A percentile compares a stretch with the other conserved stretches of the same genome.
These are phyloP conservation scores for Electrona antarctica DNA, from an alignment of 2,113 vertebrate species.

Conservation along the genomic window DNA sequence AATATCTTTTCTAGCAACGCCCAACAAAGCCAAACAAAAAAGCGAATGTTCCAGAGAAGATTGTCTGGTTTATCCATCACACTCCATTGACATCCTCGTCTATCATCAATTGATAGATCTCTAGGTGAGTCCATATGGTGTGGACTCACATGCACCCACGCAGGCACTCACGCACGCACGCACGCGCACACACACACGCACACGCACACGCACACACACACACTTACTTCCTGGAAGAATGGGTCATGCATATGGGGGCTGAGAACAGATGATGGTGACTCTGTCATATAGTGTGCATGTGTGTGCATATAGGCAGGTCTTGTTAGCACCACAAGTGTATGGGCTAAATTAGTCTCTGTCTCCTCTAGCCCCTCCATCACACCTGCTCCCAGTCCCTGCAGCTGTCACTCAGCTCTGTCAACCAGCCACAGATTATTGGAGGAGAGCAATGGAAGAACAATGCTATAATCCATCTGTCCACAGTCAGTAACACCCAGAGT, in stretches of 20 bases:
- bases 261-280: constrained; percentile 56
- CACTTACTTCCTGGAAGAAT: constrained; percentile 12
- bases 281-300: constrained; percentile 11
- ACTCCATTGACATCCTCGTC: constrained; percentile 50
- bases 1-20: too few relatives aligned
- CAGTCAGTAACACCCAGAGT: too few relatives aligned
- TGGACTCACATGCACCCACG: not conserved
- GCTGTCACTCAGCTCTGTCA: constrained; percentile 69
- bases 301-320: constrained; percentile 46
- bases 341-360: constrained; percentile 69
- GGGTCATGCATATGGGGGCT: not conserved
- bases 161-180: not conserved
- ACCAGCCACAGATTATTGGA: constrained; percentile 21
- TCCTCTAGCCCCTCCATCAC: constrained; percentile 54
- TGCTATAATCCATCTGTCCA: not conserved
- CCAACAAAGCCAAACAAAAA: not conserved
- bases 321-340: constrained; percentile 69
- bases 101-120: constrained; percentile 24
- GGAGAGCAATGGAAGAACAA: constrained; percentile 16
- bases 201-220: not conserved
- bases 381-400: constrained; percentile 73
- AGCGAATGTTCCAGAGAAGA: not conserved
- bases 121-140: not conserved
- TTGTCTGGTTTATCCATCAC: constrained; percentile 70
- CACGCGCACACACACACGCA: not conserved